These are phyloP conservation scores for Porites lutea DNA, from an alignment of 64 coral and sea anemone genomes.

Conservation along the genomic window DNA sequence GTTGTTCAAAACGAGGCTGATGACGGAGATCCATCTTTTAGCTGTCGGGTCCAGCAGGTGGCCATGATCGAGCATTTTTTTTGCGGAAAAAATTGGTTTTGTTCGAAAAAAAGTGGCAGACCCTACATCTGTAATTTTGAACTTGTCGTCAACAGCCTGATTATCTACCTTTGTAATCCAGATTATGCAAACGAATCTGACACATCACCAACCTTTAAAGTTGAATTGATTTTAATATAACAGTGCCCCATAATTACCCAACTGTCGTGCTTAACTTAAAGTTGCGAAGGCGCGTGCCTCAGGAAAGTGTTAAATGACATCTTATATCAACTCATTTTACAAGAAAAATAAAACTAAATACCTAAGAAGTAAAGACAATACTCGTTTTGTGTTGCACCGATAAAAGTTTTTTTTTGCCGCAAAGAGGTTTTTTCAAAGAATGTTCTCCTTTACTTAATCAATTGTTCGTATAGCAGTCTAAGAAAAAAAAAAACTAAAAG, in stretches of 20 bases:
- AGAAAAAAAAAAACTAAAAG: background rate
- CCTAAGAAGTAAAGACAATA: constrained; percentile 7
- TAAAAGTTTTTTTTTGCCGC: background rate
- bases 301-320: background rate
- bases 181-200: background rate
- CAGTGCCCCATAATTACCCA: background rate
- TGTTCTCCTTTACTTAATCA: too few species aligned
- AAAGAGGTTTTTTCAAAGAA: background rate
- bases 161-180: background rate
- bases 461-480: too few species aligned
- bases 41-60: too few species aligned
- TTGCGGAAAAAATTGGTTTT: too few species aligned
- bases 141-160: too few species aligned
- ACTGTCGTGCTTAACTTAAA: background rate
- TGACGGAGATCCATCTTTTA: too few species aligned
- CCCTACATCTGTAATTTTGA: background rate
- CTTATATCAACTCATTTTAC: constrained; percentile 25
- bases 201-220: background rate
- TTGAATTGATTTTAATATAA: background rate
- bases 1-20: too few species aligned
- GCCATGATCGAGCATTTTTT: too few species aligned
- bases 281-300: constrained; percentile 9
- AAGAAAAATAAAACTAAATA: constrained; percentile 27
- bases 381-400: background rate
- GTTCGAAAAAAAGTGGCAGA: too few species aligned